Evolutionary conservation across 2,888 invertebrate species (phyloP).

Genomic region (Pollenia amentaria): DNA sequence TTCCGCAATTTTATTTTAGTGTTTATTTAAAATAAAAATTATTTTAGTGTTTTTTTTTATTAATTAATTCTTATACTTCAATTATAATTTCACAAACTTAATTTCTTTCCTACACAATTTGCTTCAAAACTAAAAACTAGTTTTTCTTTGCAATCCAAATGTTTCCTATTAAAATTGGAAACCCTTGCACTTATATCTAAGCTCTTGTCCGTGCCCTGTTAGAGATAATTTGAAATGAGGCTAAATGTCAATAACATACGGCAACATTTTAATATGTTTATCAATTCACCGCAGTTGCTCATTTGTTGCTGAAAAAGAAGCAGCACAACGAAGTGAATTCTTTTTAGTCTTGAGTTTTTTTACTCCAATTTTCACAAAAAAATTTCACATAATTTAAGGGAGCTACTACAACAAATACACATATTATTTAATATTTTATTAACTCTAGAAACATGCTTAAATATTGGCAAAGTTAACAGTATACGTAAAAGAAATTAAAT

Average conservation of each 20-base stretch:
- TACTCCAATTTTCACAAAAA: slow-evolving; percentile 69
- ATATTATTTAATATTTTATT: slow-evolving; percentile 63
- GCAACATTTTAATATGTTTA: slow-evolving; percentile 14
- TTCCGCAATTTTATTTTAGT: too few relatives aligned
- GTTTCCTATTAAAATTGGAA: neutral
- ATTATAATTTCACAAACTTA: too few relatives aligned
- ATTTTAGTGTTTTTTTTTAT: too few relatives aligned
- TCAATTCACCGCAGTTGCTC: slow-evolving; percentile 57
- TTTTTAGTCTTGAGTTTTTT: slow-evolving; percentile 70
- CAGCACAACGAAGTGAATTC: slow-evolving; percentile 67
- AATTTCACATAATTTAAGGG: slow-evolving; percentile 56
- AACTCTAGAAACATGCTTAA: slow-evolving; percentile 56
- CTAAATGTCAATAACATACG: slow-evolving; percentile 12
- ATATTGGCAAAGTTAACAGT: slow-evolving; percentile 60
- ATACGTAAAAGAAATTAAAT: slow-evolving; percentile 27
- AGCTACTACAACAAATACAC: slow-evolving; percentile 50
- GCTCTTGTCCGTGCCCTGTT: too few relatives aligned
- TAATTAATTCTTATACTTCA: too few relatives aligned
- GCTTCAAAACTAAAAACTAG: too few relatives aligned
- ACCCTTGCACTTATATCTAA: too few relatives aligned
- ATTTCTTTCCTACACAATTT: too few relatives aligned
- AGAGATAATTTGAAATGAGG: neutral
- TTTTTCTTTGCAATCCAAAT: too few relatives aligned
- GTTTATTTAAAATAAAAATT: too few relatives aligned
- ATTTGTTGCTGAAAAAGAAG: slow-evolving; percentile 73